These are phyloP conservation scores for Heteractis magnifica DNA, from an alignment of 92 coral and sea anemone genomes.

Conservation along the genomic window DNA sequence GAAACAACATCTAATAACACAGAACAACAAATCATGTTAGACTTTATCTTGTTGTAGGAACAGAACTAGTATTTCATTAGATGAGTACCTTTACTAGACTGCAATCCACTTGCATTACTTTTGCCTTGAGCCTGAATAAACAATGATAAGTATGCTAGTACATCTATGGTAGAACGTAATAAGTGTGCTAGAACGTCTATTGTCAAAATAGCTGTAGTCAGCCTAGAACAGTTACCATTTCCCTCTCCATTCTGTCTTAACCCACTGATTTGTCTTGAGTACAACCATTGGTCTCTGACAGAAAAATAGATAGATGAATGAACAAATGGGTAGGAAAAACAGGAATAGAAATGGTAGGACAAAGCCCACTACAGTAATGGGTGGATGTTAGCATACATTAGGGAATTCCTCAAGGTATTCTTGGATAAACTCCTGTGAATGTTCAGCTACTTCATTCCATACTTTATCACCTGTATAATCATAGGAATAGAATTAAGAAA, in stretches of 20 bases:
- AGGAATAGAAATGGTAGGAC: neutral
- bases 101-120: conserved; percentile 84
- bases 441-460: conserved; percentile 97
- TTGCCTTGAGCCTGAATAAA: conserved; percentile 81
- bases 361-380: neutral
- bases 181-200: neutral
- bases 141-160: neutral
- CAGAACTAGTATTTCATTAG: neutral
- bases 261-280: conserved; percentile 78
- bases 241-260: conserved; percentile 96
- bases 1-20: conserved; percentile 78
- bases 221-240: conserved; percentile 57
- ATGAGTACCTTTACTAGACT: conserved; percentile 79
- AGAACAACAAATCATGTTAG: neutral
- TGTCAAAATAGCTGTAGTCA: neutral
- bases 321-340: neutral
- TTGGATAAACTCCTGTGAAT: conserved; percentile 95
- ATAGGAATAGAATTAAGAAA: neutral
- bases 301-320: neutral
- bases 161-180: neutral
- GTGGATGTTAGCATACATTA: conserved; percentile 50
- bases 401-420: conserved; percentile 97
- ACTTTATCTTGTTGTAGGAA: neutral
- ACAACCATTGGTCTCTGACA: conserved; percentile 92
- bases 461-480: conserved; percentile 75